A percentile compares a stretch with the other conserved stretches of the same genome.
These are phyloP conservation scores for Delphinapterus leucas DNA, from an alignment of 2,113 vertebrate genomes.

Conservation along the genomic window DNA sequence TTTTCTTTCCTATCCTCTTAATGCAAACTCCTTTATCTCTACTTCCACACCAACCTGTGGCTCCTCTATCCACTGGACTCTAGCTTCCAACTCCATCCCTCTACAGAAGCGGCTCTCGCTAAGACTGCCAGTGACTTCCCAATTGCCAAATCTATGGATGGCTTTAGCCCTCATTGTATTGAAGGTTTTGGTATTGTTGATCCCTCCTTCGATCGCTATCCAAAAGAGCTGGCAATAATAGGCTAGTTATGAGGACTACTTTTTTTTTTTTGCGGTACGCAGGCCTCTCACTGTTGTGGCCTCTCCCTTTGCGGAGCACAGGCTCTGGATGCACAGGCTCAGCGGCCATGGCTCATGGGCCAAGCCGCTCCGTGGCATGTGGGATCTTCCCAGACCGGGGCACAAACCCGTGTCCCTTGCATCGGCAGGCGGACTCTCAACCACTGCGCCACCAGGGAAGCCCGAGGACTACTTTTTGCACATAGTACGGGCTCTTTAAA, in stretches of 20 bases:
- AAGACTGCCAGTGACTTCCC: neutral
- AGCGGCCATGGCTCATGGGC: too few species aligned
- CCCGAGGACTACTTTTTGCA: neutral
- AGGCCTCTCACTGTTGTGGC: too few species aligned
- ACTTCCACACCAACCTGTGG: neutral
- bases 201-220: neutral
- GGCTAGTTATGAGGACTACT: neutral
- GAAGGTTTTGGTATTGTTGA: neutral
- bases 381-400: too few species aligned
- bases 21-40: neutral
- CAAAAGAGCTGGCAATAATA: neutral
- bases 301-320: too few species aligned
- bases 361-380: too few species aligned
- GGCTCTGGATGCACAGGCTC: too few species aligned
- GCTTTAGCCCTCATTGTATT: neutral
- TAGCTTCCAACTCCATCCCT: neutral
- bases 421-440: too few species aligned
- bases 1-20: neutral
- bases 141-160: neutral
- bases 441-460: too few species aligned
- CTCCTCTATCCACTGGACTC: neutral
- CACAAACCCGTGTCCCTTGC: too few species aligned
- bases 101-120: neutral
- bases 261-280: neutral
- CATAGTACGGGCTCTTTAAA: neutral